Base-by-base conservation (phyloP, 30 jellyfish, hydroid and myxozoan genomes). In the Cassiopea andromeda region DNA sequence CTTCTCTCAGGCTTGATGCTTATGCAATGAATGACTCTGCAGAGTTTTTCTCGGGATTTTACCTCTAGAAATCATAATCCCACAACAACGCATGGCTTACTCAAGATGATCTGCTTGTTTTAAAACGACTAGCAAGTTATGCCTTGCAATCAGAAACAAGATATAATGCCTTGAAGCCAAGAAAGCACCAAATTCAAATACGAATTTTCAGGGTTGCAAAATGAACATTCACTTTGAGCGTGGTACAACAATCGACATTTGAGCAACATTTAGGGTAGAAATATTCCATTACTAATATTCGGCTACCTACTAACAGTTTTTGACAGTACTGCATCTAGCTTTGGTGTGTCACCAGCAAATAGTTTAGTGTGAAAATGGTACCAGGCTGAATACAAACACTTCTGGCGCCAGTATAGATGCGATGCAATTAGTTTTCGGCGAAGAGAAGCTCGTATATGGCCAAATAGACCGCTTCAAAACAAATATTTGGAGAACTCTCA, bases 381-480 rank as follows among this genome's bases (percentile, higher is more conserved):
- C 87, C 94, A 64, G 73, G 73, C 73, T 54, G 64, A 64, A 64
- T 84, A 78, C 86, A 87, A 87, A 87, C 78, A 69, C 44, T 49
- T 78, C 85, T 70, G 94, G 94, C 94, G 94, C 94, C 94, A 87
- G 14, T 54, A 13, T 46, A 27, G 66, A 90, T 76, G 60, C 87
- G 46, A 44, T 60, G 75, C 86, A 77, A 87, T 78, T 67, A 78
- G 60, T 77, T 77, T 54, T 76, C 85, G 73, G 86, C 80, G 46
- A 9, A 44, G 71, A 76, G 46, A 81, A 82, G 78, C 72, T 77
- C 86, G 46, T 85, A 77, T 46, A 87, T 80, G 71, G 78, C 94
- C 89, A 78, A 87, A 87, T 54, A 77, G 86, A 68, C 78, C 78
- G 85, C 38, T 67, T 48, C 73, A 60, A 47, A 8, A 84, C 80